phyloP scores from a whole-genome alignment of 2,797 vertebrate genomes.

The Galago senegalensis region DNA sequence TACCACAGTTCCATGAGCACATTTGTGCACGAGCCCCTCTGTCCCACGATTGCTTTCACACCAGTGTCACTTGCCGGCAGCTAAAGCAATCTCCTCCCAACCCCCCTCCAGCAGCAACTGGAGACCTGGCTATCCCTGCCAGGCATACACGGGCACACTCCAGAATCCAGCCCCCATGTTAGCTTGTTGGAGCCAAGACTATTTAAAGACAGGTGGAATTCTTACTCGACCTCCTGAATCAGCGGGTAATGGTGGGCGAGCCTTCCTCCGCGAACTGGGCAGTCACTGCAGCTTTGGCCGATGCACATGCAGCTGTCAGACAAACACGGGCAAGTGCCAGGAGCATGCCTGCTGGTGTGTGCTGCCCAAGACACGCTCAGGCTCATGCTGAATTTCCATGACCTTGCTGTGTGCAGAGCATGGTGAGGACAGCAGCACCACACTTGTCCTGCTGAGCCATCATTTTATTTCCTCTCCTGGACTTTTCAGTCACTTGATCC shows the following conservation, averaged over 20 bases:
- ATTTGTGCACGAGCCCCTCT: not conserved
- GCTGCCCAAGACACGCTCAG: not conserved
- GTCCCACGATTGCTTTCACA: not conserved
- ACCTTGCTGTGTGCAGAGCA: constrained; percentile 60
- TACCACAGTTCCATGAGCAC: not conserved
- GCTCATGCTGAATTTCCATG: not conserved
- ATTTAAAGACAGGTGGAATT: constrained; percentile 79
- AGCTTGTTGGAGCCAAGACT: constrained; percentile 59
- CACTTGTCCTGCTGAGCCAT: constrained; percentile 52
- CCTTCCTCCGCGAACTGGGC: not conserved
- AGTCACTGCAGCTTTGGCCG: constrained; percentile 24
- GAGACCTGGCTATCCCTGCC: not conserved
- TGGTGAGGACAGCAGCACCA: accelerated
- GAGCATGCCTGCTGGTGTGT: not conserved
- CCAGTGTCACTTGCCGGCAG: not conserved
- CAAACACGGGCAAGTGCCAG: not conserved
- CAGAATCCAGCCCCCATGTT: not conserved
- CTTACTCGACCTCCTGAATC: constrained; percentile 68
- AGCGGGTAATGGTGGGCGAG: not conserved
- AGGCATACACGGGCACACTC: constrained; percentile 2
- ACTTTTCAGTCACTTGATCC: constrained; percentile 29
- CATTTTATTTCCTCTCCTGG: not conserved
- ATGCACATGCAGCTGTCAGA: constrained; percentile 64
- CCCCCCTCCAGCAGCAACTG: not conserved
- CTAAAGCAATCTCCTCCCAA: not conserved